Percentiles rank a stretch among this genome's conserved stretches.
Evolutionary conservation across 1,140 invertebrate genomes (phyloP).

Genomic region (Homarus americanus): DNA sequence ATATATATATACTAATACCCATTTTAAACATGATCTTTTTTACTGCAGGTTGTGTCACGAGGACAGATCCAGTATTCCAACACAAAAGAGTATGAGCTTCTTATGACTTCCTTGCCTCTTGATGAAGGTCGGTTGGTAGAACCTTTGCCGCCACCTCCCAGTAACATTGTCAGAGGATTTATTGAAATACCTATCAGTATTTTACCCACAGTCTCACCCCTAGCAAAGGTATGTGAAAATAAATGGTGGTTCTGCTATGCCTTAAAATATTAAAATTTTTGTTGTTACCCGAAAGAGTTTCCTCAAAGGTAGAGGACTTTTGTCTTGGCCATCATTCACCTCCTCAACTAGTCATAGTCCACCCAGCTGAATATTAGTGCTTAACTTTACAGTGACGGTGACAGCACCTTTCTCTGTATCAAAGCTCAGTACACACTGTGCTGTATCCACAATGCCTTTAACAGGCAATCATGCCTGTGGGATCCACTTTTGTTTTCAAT

Average conservation of each 20-base stretch:
- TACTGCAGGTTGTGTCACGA: slow-evolving; percentile 33
- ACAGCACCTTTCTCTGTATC: too few relatives aligned
- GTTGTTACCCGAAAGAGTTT: too few relatives aligned
- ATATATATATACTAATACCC: neutral
- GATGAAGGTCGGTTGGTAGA: neutral
- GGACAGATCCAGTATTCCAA: slow-evolving; percentile 46
- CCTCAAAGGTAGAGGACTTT: too few relatives aligned
- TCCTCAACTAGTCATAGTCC: too few relatives aligned
- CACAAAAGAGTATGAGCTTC: slow-evolving; percentile 23
- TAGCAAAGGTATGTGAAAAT: slow-evolving; percentile 23
- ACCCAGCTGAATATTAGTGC: too few relatives aligned
- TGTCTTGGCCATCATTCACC: too few relatives aligned
- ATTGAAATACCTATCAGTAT: slow-evolving; percentile 8
- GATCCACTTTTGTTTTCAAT: too few relatives aligned
- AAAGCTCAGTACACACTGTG: too few relatives aligned
- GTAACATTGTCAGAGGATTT: slow-evolving; percentile 3
- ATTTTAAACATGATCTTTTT: neutral
- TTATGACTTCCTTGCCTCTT: neutral
- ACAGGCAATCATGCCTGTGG: too few relatives aligned
- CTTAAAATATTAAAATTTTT: neutral
- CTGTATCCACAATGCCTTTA: too few relatives aligned
- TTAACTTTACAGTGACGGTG: too few relatives aligned
- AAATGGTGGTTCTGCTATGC: neutral
- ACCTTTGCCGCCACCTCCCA: neutral
- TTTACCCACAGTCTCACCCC: slow-evolving; percentile 25